A percentile compares a stretch with the other conserved stretches of the same genome.
phyloP scores from a whole-genome alignment of 2,888 invertebrate genomes.

The Caenorhabditis imperialis region DNA sequence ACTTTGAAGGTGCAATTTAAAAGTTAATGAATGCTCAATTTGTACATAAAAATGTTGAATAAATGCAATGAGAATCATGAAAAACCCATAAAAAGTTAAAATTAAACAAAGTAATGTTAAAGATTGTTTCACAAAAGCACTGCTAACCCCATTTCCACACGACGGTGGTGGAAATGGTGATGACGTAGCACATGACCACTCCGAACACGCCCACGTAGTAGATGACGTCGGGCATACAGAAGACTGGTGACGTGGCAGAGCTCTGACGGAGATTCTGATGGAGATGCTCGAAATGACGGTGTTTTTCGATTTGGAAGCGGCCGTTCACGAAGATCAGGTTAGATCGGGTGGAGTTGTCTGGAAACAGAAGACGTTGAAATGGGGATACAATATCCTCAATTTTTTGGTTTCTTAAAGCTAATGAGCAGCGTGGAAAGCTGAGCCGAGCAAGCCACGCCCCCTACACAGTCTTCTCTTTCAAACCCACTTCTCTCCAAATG shows the following conservation, averaged over 20 bases:
- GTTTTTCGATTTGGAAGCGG: slow-evolving; percentile 20
- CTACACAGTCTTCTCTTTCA: too few relatives aligned
- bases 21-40: too few relatives aligned
- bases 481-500: slow-evolving; percentile 9
- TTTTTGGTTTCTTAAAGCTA: too few relatives aligned
- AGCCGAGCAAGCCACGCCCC: too few relatives aligned
- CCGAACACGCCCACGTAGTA: slow-evolving; percentile 23
- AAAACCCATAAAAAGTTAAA: slow-evolving; percentile 5
- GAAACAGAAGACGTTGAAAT: neutral
- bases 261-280: neutral
- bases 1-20: too few relatives aligned
- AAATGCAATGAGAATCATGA: slow-evolving; percentile 9
- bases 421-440: too few relatives aligned
- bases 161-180: slow-evolving; percentile 30
- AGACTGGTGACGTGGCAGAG: neutral
- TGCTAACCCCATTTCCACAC: slow-evolving; percentile 9
- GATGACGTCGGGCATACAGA: slow-evolving; percentile 31
- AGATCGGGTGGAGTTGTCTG: slow-evolving; percentile 15
- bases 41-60: neutral
- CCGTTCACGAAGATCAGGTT: slow-evolving; percentile 37
- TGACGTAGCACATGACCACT: slow-evolving; percentile 22
- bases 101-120: neutral
- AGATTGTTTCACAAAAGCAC: neutral
- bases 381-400: too few relatives aligned
- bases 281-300: slow-evolving; percentile 15